Conservation (phyloP, 2,113 vertebrate species). For the Hippocampus zosterae region DNA sequence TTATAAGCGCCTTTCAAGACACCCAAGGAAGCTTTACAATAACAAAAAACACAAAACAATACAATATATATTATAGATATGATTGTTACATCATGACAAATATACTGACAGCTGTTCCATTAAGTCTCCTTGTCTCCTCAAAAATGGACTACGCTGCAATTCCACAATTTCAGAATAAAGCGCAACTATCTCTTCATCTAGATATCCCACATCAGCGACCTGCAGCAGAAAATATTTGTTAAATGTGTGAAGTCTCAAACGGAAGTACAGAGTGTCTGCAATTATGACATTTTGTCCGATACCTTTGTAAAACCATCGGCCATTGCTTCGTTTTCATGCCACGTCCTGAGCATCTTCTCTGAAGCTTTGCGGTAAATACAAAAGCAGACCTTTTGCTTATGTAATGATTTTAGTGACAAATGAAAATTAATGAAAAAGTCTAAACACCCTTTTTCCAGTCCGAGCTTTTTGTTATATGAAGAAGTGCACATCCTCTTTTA, state of each 20-base stretch:
- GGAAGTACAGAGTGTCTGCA: not conserved
- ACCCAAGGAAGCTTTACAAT: too few species aligned
- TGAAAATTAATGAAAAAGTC: not conserved
- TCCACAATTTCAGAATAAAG: slow-evolving; percentile 95
- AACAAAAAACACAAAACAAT: too few species aligned
- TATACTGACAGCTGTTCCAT: slow-evolving; percentile 89
- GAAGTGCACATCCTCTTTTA: too few species aligned
- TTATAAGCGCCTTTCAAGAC: too few species aligned
- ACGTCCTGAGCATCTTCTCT: slow-evolving; percentile 94
- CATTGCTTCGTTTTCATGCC: slow-evolving; percentile 94
- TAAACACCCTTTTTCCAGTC: not conserved
- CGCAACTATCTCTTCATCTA: slow-evolving; percentile 94
- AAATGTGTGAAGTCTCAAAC: not conserved
- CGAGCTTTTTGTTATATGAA: too few species aligned
- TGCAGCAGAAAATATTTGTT: slow-evolving; percentile 40
- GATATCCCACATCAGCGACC: slow-evolving; percentile 86
- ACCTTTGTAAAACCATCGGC: slow-evolving; percentile 77
- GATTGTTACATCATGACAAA: not conserved
- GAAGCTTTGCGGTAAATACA: slow-evolving; percentile 76
- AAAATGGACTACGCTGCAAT: slow-evolving; percentile 90
- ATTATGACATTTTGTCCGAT: not conserved
- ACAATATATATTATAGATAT: too few species aligned
- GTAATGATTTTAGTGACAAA: not conserved
- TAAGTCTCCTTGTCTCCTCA: slow-evolving; percentile 86
- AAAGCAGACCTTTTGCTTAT: slow-evolving; percentile 5